Evolutionary conservation across 2,797 vertebrate genomes (phyloP).

Genomic region (Enteromius unitaeniatus): DNA sequence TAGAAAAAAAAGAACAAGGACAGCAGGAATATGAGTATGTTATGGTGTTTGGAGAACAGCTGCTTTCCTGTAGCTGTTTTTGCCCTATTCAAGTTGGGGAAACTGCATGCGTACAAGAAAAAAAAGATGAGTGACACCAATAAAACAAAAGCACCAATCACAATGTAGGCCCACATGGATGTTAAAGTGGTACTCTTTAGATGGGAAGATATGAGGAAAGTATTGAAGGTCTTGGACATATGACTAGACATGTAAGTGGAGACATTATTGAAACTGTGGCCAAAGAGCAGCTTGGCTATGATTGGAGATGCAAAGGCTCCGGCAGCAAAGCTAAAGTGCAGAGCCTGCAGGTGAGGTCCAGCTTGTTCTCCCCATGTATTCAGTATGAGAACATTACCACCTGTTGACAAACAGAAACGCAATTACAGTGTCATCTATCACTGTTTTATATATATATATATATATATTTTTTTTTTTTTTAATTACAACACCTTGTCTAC

Average conservation of each 20-base stretch:
- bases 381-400: conserved; percentile 89
- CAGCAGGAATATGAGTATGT: conserved; percentile 80
- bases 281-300: conserved; percentile 86
- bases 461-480: neutral
- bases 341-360: conserved; percentile 92
- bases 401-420: conserved; percentile 69
- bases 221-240: neutral
- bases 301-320: conserved; percentile 90
- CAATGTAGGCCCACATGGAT: conserved; percentile 86
- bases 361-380: conserved; percentile 84
- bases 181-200: conserved; percentile 45
- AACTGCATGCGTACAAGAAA: conserved; percentile 74
- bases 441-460: too few relatives aligned
- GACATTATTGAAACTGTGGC: conserved; percentile 38
- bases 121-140: conserved; percentile 82
- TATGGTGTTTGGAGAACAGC: conserved; percentile 81
- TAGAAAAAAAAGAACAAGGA: conserved; percentile 92
- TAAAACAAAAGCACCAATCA: conserved; percentile 84
- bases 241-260: neutral
- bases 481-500: neutral
- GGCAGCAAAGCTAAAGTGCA: conserved; percentile 93
- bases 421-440: neutral
- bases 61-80: conserved; percentile 65
- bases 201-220: conserved; percentile 26
- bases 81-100: conserved; percentile 62